phyloP scores from a whole-genome alignment of 2,113 vertebrate genomes.

The Bombycilla garrulus region DNA sequence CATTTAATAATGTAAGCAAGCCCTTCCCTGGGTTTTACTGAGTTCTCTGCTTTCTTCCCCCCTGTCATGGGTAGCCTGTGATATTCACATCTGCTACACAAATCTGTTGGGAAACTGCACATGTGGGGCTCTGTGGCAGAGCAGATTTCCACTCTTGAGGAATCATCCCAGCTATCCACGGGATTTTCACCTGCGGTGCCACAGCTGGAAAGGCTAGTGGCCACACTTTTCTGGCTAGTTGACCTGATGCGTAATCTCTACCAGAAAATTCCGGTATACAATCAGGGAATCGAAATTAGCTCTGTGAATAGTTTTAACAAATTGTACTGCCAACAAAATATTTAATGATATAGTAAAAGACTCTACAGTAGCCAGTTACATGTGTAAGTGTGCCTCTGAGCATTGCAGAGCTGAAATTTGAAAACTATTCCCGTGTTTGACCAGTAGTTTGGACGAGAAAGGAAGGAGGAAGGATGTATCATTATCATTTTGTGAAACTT shows the following conservation, averaged over 20 bases:
- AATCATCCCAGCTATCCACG: accelerated
- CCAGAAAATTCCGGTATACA: not conserved
- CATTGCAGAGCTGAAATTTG: not conserved
- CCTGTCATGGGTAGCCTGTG: accelerated
- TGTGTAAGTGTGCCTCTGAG: not conserved
- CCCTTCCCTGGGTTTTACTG: not conserved
- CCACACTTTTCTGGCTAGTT: accelerated
- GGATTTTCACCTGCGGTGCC: not conserved
- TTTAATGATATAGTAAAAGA: not conserved
- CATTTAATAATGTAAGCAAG: not conserved
- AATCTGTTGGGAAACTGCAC: not conserved
- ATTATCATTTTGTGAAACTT: not conserved
- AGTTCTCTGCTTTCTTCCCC: not conserved
- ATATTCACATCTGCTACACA: not conserved
- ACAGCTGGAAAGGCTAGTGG: not conserved
- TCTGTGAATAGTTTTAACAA: not conserved
- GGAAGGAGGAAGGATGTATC: not conserved
- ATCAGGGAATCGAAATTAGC: not conserved
- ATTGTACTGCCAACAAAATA: not conserved
- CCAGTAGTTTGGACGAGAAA: not conserved
- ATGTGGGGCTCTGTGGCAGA: not conserved
- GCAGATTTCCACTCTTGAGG: not conserved
- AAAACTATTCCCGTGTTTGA: not conserved
- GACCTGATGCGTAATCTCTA: not conserved
- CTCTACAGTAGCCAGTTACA: not conserved